These are phyloP conservation scores for Blennius ocellaris DNA, from an alignment of 2,113 vertebrate species.

Conservation along the genomic window DNA sequence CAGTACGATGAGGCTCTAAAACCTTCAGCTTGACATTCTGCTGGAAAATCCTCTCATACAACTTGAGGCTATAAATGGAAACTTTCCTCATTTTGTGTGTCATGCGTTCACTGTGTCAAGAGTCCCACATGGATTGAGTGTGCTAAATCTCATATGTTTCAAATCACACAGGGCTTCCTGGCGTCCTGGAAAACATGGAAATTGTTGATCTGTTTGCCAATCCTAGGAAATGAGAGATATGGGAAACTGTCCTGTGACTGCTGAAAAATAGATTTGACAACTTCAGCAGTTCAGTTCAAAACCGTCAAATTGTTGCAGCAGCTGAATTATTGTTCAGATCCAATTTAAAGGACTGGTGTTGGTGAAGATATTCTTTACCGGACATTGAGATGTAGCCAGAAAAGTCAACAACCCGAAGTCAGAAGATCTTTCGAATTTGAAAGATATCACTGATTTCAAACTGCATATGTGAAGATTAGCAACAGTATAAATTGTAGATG, in stretches of 20 bases:
- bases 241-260: not conserved
- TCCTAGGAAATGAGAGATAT: not conserved
- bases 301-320: not conserved
- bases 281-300: not conserved
- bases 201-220: not conserved
- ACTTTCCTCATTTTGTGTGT: conserved; percentile 15
- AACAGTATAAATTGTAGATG: too few relatives aligned
- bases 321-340: not conserved
- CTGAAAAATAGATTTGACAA: too few relatives aligned
- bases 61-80: conserved; percentile 2
- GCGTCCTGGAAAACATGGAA: not conserved
- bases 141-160: not conserved
- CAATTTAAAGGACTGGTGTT: not conserved
- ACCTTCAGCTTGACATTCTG: conserved; percentile 25
- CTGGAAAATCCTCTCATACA: conserved; percentile 32
- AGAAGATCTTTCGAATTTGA: not conserved
- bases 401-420: not conserved
- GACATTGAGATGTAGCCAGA: not conserved
- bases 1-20: conserved; percentile 25
- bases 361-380: not conserved
- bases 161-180: too few relatives aligned
- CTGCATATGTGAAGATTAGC: not conserved
- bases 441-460: not conserved
- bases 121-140: not conserved
- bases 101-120: not conserved